Evolutionary conservation across 1,140 invertebrate genomes (phyloP).

Genomic region (Drosophila littoralis): DNA sequence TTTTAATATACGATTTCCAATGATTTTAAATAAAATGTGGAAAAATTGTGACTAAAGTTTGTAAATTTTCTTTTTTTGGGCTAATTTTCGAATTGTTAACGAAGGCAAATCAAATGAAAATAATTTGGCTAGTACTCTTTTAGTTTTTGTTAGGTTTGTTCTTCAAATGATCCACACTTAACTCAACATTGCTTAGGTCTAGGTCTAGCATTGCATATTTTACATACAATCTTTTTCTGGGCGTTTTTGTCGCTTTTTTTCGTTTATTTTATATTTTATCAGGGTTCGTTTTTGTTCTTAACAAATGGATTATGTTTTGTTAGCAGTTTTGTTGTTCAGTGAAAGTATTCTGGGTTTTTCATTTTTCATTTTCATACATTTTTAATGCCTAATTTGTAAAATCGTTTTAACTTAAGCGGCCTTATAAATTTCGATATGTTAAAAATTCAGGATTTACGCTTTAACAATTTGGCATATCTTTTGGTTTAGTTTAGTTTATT

Average conservation of each 20-base stretch:
- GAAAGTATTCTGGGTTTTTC: constrained; percentile 60
- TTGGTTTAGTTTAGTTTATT: constrained; percentile 47
- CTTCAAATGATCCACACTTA: constrained; percentile 58
- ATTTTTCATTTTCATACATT: constrained; percentile 40
- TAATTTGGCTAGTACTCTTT: constrained; percentile 64
- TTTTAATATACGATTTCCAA: constrained; percentile 59
- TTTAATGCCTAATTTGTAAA: constrained; percentile 76
- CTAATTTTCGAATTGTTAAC: constrained; percentile 57
- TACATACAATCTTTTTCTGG: constrained; percentile 31
- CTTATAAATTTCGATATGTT: constrained; percentile 80
- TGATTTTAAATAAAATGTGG: constrained; percentile 54
- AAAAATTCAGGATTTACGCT: constrained; percentile 75
- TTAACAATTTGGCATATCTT: constrained; percentile 77
- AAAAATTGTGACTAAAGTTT: constrained; percentile 52
- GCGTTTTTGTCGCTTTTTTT: constrained; percentile 28
- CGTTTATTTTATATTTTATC: constrained; percentile 20
- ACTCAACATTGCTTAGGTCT: constrained; percentile 47
- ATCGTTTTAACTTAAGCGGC: constrained; percentile 65
- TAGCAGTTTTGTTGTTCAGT: constrained; percentile 53
- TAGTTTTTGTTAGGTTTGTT: constrained; percentile 31
- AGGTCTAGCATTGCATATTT: constrained; percentile 30
- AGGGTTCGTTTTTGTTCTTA: constrained; percentile 46
- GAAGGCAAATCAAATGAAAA: constrained; percentile 57
- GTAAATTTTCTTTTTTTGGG: constrained; percentile 25
- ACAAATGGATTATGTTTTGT: constrained; percentile 64